Conservation (phyloP, 2,888 invertebrate genomes). For the Chirona hameri region DNA sequence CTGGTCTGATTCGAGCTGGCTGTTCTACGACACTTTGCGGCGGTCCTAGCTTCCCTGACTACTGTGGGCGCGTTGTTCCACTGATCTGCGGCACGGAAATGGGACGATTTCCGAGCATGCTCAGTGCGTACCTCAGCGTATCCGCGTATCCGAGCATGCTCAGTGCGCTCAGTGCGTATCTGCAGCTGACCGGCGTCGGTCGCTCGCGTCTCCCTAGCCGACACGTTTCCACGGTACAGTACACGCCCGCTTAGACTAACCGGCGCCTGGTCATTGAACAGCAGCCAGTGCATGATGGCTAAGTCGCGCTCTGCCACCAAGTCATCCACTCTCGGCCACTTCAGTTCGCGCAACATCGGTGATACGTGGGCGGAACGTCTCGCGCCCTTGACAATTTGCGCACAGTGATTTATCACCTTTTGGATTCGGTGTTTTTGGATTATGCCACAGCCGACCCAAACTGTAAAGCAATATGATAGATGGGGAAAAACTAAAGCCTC, state of each 20-base stretch:
- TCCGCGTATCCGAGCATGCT: too few relatives aligned
- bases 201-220: not conserved
- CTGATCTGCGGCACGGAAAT: too few relatives aligned
- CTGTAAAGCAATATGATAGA: not conserved
- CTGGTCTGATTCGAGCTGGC: too few relatives aligned
- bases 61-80: too few relatives aligned
- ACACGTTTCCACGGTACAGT: not conserved
- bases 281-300: not conserved
- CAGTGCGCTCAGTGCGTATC: too few relatives aligned
- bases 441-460: not conserved
- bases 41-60: too few relatives aligned
- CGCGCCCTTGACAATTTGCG: not conserved
- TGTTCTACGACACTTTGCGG: too few relatives aligned
- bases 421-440: not conserved
- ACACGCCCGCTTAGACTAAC: too few relatives aligned
- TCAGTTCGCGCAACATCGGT: not conserved
- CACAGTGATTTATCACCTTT: not conserved
- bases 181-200: not conserved
- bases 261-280: not conserved
- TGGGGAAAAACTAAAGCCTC: not conserved
- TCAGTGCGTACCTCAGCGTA: too few relatives aligned
- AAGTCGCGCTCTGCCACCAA: not conserved
- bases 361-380: not conserved
- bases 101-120: too few relatives aligned
- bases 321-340: not conserved